A percentile compares a stretch with the other conserved stretches of the same genome.
These are phyloP conservation scores for Synaphobranchus kaupii DNA, from an alignment of 2,797 vertebrate species.

Conservation along the genomic window DNA sequence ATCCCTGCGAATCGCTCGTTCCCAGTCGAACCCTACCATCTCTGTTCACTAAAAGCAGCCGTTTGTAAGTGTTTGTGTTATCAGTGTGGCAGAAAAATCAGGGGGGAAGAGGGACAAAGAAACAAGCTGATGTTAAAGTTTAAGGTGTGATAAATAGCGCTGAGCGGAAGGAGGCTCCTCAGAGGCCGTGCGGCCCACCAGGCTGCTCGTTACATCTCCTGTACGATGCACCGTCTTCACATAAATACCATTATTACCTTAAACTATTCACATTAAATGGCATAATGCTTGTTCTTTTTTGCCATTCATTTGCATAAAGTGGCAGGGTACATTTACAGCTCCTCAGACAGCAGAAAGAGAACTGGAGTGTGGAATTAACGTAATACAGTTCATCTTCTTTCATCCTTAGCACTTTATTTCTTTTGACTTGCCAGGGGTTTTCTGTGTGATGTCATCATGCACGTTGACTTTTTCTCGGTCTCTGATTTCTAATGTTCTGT, in stretches of 20 bases:
- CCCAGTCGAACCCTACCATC: conserved; percentile 46
- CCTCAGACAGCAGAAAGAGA: neutral
- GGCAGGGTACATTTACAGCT: neutral
- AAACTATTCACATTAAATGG: conserved; percentile 31
- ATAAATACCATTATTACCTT: conserved; percentile 58
- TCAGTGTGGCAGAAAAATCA: conserved; percentile 51
- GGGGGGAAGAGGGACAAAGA: conserved; percentile 31
- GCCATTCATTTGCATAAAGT: conserved; percentile 14
- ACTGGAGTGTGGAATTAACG: conserved; percentile 48
- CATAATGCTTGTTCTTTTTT: neutral
- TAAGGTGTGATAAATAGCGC: conserved; percentile 50
- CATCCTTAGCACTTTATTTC: conserved; percentile 32
- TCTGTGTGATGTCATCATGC: neutral
- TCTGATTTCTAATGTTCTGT: conserved; percentile 8
- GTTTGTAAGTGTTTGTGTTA: conserved; percentile 63
- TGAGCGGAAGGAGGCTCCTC: conserved; percentile 34
- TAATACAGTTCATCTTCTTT: conserved; percentile 19
- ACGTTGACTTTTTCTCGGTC: conserved; percentile 30
- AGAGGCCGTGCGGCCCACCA: conserved; percentile 42
- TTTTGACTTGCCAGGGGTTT: conserved; percentile 20
- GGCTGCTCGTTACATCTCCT: conserved; percentile 48
- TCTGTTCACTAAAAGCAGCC: conserved; percentile 53
- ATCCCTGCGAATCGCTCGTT: conserved; percentile 15
- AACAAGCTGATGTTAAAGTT: conserved; percentile 23
- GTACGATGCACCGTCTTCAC: conserved; percentile 53